Evolutionary conservation across 2,888 invertebrate genomes (phyloP), one percentile per base, ranked within the genome.

Genomic region (Apeira syringaria): DNA sequence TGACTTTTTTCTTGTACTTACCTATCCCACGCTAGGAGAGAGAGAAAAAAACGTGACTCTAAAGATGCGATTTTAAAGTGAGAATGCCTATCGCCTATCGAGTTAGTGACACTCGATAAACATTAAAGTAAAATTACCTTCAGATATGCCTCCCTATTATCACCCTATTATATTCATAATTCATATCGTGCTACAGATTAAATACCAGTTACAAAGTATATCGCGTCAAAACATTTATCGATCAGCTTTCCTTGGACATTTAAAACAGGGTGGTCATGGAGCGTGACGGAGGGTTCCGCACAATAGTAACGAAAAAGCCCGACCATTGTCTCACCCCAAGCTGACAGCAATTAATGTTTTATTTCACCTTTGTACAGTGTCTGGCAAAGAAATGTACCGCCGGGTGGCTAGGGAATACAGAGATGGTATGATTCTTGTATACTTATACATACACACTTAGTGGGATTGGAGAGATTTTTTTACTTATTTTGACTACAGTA

Each of bases 311-410:
- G 64, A 80, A 84, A 85, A 83, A 80, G 67, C 61, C 56, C 51
- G 9, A 9, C 75, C 68, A 70, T 85, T 83, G 80, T 84, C 75
- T 81, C 76, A 61, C 68, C 75, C 68, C 64, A 61, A 57, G 62
- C 76, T 80, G 86, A 82, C 85, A 81, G 77, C 85, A 86, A 87
- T 86, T 86, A 87, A 86, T 86, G 83, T 82, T 80, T 75, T 80
- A 77, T 82, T 78, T 70, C 71, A 80, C 78, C 79, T 77, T 74
- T 73, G 70, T 74, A 70, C 73, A 68, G 64, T 56, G 58, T 42
- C 53, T 64, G 57, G 43, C 73, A 62, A 55, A 52, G 61, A 61
- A 61, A 68, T 62, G 49, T 58, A 53, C 50, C 50, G 39, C 59
- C 54, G 50, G 59, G 59, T 58, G 56, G 47, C 53, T 56, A 15